Evolutionary conservation across 2,797 vertebrate species (phyloP).

Genomic region (Intellagama lesueurii): DNA sequence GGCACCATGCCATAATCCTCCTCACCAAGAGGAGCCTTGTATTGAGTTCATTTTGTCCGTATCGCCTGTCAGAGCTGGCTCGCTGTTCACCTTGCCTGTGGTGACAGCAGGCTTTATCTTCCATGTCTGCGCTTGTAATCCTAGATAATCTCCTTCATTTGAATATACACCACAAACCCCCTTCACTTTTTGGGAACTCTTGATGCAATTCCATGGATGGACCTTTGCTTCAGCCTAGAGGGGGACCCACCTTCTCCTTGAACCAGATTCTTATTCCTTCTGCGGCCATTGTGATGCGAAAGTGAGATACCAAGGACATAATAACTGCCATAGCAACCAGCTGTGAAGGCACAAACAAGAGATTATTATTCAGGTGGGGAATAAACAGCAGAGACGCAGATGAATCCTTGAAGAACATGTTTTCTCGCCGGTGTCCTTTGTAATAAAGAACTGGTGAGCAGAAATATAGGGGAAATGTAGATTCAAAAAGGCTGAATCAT

Average conservation of each 20-base stretch:
- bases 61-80: neutral
- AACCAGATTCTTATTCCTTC: neutral
- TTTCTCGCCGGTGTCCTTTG: slow-evolving; percentile 37
- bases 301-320: slow-evolving; percentile 39
- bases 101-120: slow-evolving; percentile 4
- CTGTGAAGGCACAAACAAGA: slow-evolving; percentile 41
- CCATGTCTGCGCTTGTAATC: slow-evolving; percentile 25
- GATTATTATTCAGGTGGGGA: slow-evolving; percentile 42
- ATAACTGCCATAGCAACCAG: slow-evolving; percentile 51
- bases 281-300: neutral
- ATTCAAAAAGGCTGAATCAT: slow-evolving; percentile 18
- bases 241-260: slow-evolving; percentile 1
- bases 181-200: neutral
- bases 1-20: neutral
- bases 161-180: neutral
- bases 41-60: neutral
- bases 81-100: slow-evolving; percentile 3
- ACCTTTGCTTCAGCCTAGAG: neutral
- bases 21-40: neutral
- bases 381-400: slow-evolving; percentile 38
- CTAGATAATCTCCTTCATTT: slow-evolving; percentile 30
- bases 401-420: slow-evolving; percentile 40
- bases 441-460: slow-evolving; percentile 32
- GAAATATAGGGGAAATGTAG: slow-evolving; percentile 17
- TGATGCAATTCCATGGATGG: neutral